Percentiles rank a stretch among this genome's conserved stretches.
These are phyloP conservation scores for Zoroaster sp. DNA, from an alignment of 53 echinoderm and acorn worm species.

Conservation along the genomic window DNA sequence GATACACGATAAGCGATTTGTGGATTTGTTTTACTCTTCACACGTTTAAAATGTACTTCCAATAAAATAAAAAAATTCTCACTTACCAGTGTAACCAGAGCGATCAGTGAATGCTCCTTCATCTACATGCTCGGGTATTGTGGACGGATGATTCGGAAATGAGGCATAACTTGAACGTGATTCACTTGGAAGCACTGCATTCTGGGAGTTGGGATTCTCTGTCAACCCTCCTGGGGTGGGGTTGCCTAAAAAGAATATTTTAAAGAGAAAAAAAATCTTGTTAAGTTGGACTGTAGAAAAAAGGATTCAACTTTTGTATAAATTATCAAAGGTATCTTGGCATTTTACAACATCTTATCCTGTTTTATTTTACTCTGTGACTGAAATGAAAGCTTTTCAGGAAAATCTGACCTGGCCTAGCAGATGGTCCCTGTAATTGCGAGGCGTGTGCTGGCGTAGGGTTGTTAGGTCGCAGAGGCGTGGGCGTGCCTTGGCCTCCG, in stretches of 20 bases:
- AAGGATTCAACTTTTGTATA: neutral
- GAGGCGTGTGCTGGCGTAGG: slow-evolving; percentile 96
- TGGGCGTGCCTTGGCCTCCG: slow-evolving; percentile 90
- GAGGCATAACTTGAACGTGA: slow-evolving; percentile 96
- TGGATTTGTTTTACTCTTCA: neutral
- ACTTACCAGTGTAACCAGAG: slow-evolving; percentile 53
- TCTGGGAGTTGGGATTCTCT: slow-evolving; percentile 15
- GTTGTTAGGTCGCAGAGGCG: slow-evolving; percentile 89
- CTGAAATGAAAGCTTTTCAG: too few species aligned
- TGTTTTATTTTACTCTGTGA: too few species aligned
- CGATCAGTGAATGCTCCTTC: slow-evolving; percentile 57
- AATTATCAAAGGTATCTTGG: neutral
- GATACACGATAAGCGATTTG: too few species aligned
- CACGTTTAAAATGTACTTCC: too few species aligned
- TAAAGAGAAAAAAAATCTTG: neutral
- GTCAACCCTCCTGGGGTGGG: slow-evolving; percentile 38
- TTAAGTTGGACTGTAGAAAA: neutral
- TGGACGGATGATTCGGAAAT: slow-evolving; percentile 78
- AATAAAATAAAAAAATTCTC: too few species aligned
- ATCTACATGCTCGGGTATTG: slow-evolving; percentile 85
- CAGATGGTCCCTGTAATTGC: slow-evolving; percentile 59
- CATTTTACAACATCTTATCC: neutral
- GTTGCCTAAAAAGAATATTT: slow-evolving; percentile 57
- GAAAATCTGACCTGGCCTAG: slow-evolving; percentile 75
- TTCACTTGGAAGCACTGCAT: slow-evolving; percentile 71